These are phyloP conservation scores for Paracanthobrama guichenoti DNA, from an alignment of 2,113 vertebrate genomes.

Conservation along the genomic window DNA sequence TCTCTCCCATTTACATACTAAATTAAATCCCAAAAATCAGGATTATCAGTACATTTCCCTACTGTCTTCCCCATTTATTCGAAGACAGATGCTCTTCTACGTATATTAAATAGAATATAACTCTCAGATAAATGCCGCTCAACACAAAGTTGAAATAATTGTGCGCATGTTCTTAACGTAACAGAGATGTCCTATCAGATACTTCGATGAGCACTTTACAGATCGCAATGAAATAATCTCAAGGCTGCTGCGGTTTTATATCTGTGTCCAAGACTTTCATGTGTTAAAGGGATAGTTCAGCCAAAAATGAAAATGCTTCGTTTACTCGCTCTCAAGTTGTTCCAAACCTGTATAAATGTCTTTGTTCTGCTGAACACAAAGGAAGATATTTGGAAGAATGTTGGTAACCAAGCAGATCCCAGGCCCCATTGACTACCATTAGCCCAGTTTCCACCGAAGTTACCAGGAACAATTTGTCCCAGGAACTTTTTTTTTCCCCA, in stretches of 20 bases:
- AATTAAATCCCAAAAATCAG: not conserved
- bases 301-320: too few relatives aligned
- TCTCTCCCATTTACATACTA: conserved; percentile 36
- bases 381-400: too few relatives aligned
- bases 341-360: too few relatives aligned
- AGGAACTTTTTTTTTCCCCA: too few relatives aligned
- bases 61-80: not conserved
- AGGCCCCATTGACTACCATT: too few relatives aligned
- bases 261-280: not conserved
- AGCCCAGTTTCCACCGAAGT: too few relatives aligned
- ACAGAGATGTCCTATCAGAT: not conserved
- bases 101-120: conserved; percentile 2
- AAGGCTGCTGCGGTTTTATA: not conserved
- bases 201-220: not conserved
- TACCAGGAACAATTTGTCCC: too few relatives aligned
- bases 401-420: too few relatives aligned
- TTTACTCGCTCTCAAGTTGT: too few relatives aligned
- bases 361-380: too few relatives aligned
- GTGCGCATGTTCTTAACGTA: conserved; percentile 3
- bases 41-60: conserved; percentile 7
- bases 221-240: not conserved
- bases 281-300: too few relatives aligned
- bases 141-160: conserved; percentile 1
- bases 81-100: not conserved
- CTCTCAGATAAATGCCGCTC: conserved; percentile 6